Evolutionary conservation across 2,113 vertebrate genomes (phyloP), one percentile per base, ranked within the genome.

Genomic region (Eurystomus gularis): DNA sequence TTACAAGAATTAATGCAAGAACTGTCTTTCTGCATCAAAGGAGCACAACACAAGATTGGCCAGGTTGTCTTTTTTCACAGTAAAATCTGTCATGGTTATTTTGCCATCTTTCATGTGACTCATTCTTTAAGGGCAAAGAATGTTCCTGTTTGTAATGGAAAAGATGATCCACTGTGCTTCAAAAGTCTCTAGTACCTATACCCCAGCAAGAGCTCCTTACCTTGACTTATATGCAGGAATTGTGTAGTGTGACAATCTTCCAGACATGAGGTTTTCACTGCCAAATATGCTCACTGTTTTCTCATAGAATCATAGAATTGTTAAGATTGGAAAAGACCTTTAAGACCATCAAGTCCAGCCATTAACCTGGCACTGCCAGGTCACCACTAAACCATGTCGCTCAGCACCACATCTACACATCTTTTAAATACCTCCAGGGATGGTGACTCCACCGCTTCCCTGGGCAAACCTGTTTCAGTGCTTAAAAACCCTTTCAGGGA

Each of bases 201-300:
- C 12, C 11, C 35, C 28, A 33, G 31, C 37, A 86, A 58, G 13
- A 81, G 6, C 15, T 58, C 28, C 23, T n/a, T 29, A 24, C 23
- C 16, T 62, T 35, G 35, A 62, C 16, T 51, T 4, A 0, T 1
- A 6, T 35, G 31, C 1, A 0, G 4, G 37, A 94, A 49, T n/a
- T 82, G 17, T 31, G 39, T 7, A 61, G 24, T n/a, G 24, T 48
- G 25, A 28, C 31, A 57, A 2, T 33, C 24, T 77, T 82, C 37
- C 68, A 88, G 62, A 65, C 16, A 55, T 52, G 40, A 73, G 19
- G 5, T 2, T 73, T 82, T 51, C 54, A 25, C 8, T 80, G 62
- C 23, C 78, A 83, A 62, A 73, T 37, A 48, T 46, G 8, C 28
- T 7, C 17, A 25, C 12, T 55, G 29, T 57, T 17, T 23, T 58